These are phyloP conservation scores for Ranitomeya imitator DNA, from an alignment of 2,113 vertebrate genomes.

Conservation along the genomic window DNA sequence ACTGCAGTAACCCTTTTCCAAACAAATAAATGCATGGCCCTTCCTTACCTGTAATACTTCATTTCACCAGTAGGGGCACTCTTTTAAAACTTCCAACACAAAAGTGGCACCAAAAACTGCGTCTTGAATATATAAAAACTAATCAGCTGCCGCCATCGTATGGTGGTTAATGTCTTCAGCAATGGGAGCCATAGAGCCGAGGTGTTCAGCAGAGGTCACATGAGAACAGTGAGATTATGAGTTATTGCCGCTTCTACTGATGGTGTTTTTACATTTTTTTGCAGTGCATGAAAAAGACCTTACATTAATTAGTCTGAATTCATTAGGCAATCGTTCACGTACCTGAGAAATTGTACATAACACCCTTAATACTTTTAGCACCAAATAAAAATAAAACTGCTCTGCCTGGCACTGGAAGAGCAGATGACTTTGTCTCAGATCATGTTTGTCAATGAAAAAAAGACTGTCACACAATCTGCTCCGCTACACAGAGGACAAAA, in stretches of 20 bases:
- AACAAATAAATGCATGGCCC: too few species aligned
- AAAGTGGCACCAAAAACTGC: too few species aligned
- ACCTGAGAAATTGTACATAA: not conserved
- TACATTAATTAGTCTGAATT: not conserved
- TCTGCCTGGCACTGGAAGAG: not conserved
- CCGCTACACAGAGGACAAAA: not conserved
- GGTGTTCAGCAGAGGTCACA: too few species aligned
- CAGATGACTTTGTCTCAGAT: constrained; percentile 24
- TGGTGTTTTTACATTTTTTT: not conserved
- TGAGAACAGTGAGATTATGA: too few species aligned
- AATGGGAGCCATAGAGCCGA: too few species aligned
- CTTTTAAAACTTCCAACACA: too few species aligned
- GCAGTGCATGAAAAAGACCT: not conserved
- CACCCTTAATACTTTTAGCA: constrained; percentile 11
- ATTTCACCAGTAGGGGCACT: too few species aligned
- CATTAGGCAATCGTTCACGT: not conserved
- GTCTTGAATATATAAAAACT: too few species aligned
- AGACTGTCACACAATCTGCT: not conserved
- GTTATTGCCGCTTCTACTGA: not conserved
- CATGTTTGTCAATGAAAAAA: not conserved
- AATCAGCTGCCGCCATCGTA: too few species aligned
- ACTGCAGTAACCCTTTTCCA: too few species aligned
- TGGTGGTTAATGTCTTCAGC: too few species aligned
- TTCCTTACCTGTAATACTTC: too few species aligned
- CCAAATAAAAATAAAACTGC: constrained; percentile 18